A percentile compares a stretch with the other conserved stretches of the same genome.
phyloP scores from a whole-genome alignment of 2,113 vertebrate species.

The Petrocephalus zakoni region DNA sequence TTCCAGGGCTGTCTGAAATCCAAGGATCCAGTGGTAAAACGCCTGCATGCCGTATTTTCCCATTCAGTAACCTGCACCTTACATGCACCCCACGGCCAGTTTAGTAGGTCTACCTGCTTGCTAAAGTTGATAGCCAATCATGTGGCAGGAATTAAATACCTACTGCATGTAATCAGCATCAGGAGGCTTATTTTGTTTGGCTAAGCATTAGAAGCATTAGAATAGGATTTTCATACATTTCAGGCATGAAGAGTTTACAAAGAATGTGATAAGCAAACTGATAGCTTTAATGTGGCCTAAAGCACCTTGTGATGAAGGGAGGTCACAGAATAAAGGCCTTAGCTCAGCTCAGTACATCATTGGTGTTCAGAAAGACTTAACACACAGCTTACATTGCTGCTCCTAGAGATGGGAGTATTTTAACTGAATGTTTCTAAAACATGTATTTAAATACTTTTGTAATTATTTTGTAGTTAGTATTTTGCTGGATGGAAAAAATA shows the following conservation, averaged over 20 bases:
- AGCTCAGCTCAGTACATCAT: not conserved
- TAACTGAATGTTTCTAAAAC: no score
- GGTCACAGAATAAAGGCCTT: not conserved
- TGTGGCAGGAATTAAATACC: not conserved
- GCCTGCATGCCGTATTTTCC: not conserved
- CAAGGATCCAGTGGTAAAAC: conserved; percentile 76
- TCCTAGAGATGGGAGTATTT: no score
- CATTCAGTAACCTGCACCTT: not conserved
- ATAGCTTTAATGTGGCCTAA: not conserved
- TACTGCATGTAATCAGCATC: not conserved
- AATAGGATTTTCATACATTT: not conserved
- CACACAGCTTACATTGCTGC: no score
- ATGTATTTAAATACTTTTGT: no score
- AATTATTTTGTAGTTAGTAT: no score
- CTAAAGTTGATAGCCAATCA: not conserved
- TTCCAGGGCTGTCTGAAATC: conserved; percentile 69
- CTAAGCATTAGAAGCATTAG: not conserved
- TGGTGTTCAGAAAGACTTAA: not conserved
- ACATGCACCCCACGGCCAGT: not conserved
- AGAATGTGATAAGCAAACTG: not conserved
- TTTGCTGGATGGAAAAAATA: no score
- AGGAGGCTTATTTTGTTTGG: not conserved
- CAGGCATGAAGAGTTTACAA: not conserved
- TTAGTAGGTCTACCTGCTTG: not conserved
- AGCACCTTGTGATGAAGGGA: not conserved